phyloP scores from a whole-genome alignment of 2,888 invertebrate genomes.

The Pseudococcus longispinus region DNA sequence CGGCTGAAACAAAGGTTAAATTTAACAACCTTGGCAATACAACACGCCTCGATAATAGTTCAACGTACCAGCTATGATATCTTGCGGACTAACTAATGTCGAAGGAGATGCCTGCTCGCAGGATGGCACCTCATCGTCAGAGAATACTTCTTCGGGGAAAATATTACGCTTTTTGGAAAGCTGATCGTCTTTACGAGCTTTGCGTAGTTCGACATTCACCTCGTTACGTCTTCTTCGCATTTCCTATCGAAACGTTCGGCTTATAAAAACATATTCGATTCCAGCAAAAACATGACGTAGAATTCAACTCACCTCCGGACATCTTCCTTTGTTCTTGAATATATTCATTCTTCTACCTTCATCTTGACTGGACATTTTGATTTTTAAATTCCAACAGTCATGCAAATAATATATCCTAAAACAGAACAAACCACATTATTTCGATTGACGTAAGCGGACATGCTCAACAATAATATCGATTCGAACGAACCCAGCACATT shows the following conservation, averaged over 20 bases:
- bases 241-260: constrained; percentile 64
- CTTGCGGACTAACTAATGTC: constrained; percentile 31
- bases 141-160: constrained; percentile 61
- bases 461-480: constrained; percentile 23
- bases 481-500: neutral
- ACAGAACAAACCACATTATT: neutral
- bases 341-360: constrained; percentile 70
- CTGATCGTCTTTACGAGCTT: constrained; percentile 93
- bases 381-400: neutral
- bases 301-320: constrained; percentile 21
- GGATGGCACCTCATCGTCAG: constrained; percentile 20
- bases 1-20: constrained; percentile 64
- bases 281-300: neutral
- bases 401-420: constrained; percentile 1
- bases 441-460: neutral
- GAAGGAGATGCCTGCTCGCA: neutral
- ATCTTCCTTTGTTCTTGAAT: constrained; percentile 80
- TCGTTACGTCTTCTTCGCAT: constrained; percentile 88
- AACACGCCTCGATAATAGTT: neutral
- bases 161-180: constrained; percentile 89
- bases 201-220: constrained; percentile 87
- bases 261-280: constrained; percentile 48
- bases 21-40: neutral
- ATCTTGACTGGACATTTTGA: constrained; percentile 62
- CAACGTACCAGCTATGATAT: constrained; percentile 33